Conservation (phyloP, 2,888 invertebrate genomes). For the Parochlus steinenii region DNA sequence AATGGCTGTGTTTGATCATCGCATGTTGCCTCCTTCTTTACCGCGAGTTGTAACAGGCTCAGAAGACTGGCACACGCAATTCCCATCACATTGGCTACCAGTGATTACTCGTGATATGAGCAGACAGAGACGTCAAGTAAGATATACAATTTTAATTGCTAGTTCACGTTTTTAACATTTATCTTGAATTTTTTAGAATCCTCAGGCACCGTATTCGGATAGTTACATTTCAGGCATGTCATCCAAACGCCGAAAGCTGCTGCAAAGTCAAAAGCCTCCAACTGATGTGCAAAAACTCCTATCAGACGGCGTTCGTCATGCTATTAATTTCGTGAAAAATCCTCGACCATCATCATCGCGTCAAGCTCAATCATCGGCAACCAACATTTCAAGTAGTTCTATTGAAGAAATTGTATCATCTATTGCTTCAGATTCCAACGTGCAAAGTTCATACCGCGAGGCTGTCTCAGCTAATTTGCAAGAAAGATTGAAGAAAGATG, state of each 20-base stretch:
- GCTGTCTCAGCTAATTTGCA: slow-evolving; percentile 23
- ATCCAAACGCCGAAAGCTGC: slow-evolving; percentile 67
- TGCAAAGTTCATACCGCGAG: slow-evolving; percentile 27
- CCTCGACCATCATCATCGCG: slow-evolving; percentile 17
- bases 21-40: slow-evolving; percentile 24
- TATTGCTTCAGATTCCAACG: slow-evolving; percentile 23
- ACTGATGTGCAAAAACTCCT: slow-evolving; percentile 24
- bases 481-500: slow-evolving; percentile 26
- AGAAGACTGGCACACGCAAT: slow-evolving; percentile 43
- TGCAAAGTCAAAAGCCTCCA: slow-evolving; percentile 28
- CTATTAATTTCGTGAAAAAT: slow-evolving; percentile 20
- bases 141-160: neutral
- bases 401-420: slow-evolving; percentile 18
- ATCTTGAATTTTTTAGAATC: slow-evolving; percentile 17
- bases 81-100: slow-evolving; percentile 71
- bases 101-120: slow-evolving; percentile 68
- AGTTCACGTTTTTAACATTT: slow-evolving; percentile 1
- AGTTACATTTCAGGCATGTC: slow-evolving; percentile 84
- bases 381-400: slow-evolving; percentile 14
- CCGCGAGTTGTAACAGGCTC: slow-evolving; percentile 37
- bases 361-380: slow-evolving; percentile 13
- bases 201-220: slow-evolving; percentile 59
- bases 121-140: slow-evolving; percentile 44
- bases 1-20: no score
- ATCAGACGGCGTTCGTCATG: slow-evolving; percentile 25